These are phyloP conservation scores for Leguminivora glycinivorella DNA, from an alignment of 1,140 invertebrate genomes.

Conservation along the genomic window DNA sequence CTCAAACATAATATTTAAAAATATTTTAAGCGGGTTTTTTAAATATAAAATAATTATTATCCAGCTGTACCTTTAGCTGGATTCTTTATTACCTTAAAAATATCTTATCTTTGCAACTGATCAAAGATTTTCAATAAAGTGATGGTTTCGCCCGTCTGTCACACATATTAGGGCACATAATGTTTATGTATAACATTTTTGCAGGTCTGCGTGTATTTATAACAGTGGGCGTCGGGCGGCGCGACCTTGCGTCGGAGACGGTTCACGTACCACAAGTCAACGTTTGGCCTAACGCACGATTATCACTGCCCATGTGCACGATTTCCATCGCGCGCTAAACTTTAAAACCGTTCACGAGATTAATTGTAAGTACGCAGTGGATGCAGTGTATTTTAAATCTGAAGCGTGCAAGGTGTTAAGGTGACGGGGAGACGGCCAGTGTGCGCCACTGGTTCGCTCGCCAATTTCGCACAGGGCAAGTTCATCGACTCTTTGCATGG, in stretches of 20 bases:
- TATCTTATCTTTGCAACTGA: background rate
- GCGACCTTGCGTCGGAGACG: slow-evolving; percentile 71
- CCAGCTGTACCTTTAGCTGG: background rate
- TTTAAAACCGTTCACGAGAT: background rate
- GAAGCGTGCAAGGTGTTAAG: slow-evolving; percentile 20
- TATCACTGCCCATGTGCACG: background rate
- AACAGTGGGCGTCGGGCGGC: slow-evolving; percentile 63
- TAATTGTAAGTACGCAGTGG: slow-evolving; percentile 36
- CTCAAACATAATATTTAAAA: no score
- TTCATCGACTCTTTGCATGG: slow-evolving; percentile 64
- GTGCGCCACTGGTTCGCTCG: slow-evolving; percentile 52
- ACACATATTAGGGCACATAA: slow-evolving; percentile 46
- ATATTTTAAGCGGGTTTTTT: no score
- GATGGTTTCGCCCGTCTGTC: slow-evolving; percentile 30
- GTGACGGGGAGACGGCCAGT: slow-evolving; percentile 45
- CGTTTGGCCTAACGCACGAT: slow-evolving; percentile 38
- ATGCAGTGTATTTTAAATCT: slow-evolving; percentile 11
- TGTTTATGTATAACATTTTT: slow-evolving; percentile 64
- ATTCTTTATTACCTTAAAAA: background rate
- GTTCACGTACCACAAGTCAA: slow-evolving; percentile 42
- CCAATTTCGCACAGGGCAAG: slow-evolving; percentile 74
- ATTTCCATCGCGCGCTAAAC: slow-evolving; percentile 42
- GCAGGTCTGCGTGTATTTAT: slow-evolving; percentile 73
- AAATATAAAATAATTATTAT: background rate
- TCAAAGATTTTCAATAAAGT: slow-evolving; percentile 25